Conservation (phyloP, 1,140 invertebrate species). For the Ceratina australensis region DNA sequence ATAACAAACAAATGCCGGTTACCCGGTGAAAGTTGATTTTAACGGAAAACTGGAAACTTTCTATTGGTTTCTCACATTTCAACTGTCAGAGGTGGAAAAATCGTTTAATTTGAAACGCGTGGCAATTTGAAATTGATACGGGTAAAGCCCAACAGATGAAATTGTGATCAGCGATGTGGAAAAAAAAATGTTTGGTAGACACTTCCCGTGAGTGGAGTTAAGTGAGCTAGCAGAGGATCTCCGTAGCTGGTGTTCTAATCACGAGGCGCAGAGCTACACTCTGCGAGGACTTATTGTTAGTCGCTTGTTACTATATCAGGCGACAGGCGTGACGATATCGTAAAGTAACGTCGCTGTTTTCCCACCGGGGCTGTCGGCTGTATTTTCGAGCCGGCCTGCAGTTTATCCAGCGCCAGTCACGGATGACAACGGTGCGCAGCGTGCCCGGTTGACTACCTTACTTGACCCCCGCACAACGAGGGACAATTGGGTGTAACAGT, state of each 20-base stretch:
- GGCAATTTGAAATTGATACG: too few species aligned
- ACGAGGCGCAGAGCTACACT: neutral
- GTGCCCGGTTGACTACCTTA: conserved; percentile 74
- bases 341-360: conserved; percentile 45
- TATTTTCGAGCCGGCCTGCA: conserved; percentile 46
- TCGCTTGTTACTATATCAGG: conserved; percentile 10
- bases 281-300: neutral
- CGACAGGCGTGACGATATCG: conserved; percentile 30
- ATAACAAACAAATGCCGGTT: neutral
- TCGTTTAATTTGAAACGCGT: too few species aligned
- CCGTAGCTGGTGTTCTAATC: conserved; percentile 4
- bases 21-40: too few species aligned
- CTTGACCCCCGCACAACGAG: conserved; percentile 78
- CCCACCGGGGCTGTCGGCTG: conserved; percentile 36
- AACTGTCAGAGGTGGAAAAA: too few species aligned
- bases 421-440: conserved; percentile 64
- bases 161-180: too few species aligned
- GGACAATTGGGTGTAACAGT: conserved; percentile 80
- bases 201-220: too few species aligned
- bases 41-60: neutral
- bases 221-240: neutral
- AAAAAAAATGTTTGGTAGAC: too few species aligned
- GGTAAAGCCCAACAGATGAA: too few species aligned
- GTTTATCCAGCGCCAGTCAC: conserved; percentile 44
- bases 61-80: neutral